A percentile compares a stretch with the other conserved stretches of the same genome.
phyloP scores from a whole-genome alignment of 2,113 vertebrate genomes.

The Calidris pygmaea region DNA sequence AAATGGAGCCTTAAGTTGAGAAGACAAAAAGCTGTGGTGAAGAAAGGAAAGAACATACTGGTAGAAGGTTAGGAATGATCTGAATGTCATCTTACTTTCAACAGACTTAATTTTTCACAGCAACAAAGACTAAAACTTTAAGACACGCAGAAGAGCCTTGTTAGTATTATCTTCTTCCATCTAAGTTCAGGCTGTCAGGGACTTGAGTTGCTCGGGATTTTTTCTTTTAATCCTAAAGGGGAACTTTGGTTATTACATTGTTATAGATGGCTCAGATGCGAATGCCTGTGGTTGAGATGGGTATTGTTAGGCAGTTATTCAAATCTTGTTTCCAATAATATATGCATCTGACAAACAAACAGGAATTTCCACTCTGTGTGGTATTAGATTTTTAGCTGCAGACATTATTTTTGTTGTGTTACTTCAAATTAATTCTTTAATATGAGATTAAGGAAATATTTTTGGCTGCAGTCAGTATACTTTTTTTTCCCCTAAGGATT shows the following conservation, averaged over 20 bases:
- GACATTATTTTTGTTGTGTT: neutral
- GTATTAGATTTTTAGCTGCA: neutral
- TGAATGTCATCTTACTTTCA: neutral
- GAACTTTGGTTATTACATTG: neutral
- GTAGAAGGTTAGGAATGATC: neutral
- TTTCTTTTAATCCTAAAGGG: neutral
- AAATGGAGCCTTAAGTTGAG: neutral
- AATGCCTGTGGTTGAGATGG: constrained; percentile 16
- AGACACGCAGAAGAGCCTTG: neutral
- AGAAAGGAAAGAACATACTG: neutral
- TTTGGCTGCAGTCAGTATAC: neutral
- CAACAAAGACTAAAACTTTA: neutral
- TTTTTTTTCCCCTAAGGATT: neutral
- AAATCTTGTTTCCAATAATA: neutral
- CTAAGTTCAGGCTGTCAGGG: too few species aligned
- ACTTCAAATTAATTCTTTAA: neutral
- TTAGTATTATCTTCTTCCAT: neutral
- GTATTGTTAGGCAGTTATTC: neutral
- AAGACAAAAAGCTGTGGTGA: neutral
- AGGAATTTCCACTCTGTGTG: neutral
- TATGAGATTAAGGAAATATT: neutral
- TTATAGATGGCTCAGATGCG: neutral
- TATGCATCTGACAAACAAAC: neutral
- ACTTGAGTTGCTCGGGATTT: neutral
- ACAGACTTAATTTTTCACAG: neutral